Evolutionary conservation across 2,797 vertebrate species (phyloP).

Genomic region (Pelodytes ibericus): DNA sequence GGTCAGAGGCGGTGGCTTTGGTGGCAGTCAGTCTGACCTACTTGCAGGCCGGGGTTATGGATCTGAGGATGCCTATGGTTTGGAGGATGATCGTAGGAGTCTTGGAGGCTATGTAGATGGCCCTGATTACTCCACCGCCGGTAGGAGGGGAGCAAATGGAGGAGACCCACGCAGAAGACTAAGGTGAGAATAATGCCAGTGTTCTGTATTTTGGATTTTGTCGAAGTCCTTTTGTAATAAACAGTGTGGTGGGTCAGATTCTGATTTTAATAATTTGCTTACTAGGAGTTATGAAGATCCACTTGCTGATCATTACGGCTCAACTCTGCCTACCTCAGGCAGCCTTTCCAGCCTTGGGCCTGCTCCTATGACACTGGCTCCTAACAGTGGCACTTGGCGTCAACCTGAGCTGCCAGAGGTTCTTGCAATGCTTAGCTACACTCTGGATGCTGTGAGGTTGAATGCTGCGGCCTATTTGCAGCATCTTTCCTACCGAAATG

Average conservation of each 20-base stretch:
- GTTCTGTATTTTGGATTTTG: too few relatives aligned
- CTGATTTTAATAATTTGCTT: not conserved
- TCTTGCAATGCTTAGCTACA: slow-evolving; percentile 94
- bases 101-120: slow-evolving; percentile 48
- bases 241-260: not conserved
- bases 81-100: slow-evolving; percentile 50
- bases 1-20: slow-evolving; percentile 43
- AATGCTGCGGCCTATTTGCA: slow-evolving; percentile 95
- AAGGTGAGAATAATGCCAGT: slow-evolving; percentile 17
- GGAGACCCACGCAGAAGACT: slow-evolving; percentile 32
- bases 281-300: slow-evolving; percentile 92
- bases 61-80: slow-evolving; percentile 48
- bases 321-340: slow-evolving; percentile 85
- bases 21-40: slow-evolving; percentile 49
- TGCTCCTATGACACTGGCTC: slow-evolving; percentile 77
- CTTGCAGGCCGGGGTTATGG: slow-evolving; percentile 27
- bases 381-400: slow-evolving; percentile 76
- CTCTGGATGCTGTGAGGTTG: slow-evolving; percentile 89
- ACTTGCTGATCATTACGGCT: slow-evolving; percentile 84
- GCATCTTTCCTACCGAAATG: slow-evolving; percentile 93
- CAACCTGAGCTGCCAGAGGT: slow-evolving; percentile 94
- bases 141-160: slow-evolving; percentile 40
- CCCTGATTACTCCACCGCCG: slow-evolving; percentile 38
- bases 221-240: too few relatives aligned
- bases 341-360: slow-evolving; percentile 96